Conservation (phyloP, 2,888 invertebrate genomes). For the Pyrochroa serraticornis region DNA sequence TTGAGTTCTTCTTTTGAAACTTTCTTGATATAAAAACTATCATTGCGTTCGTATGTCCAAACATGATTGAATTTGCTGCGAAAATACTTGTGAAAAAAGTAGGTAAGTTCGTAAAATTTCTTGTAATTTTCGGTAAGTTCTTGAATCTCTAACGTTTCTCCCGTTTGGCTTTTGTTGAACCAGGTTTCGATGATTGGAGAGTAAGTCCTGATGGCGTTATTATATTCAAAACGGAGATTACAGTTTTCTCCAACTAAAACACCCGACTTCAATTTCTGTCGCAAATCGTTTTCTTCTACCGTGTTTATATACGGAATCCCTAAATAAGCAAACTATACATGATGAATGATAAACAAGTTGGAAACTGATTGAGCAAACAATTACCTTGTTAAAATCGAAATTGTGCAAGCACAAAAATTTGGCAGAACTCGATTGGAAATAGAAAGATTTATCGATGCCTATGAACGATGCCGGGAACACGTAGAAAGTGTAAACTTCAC, state of each 20-base stretch:
- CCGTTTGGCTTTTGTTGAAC: slow-evolving; percentile 45
- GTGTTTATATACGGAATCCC: slow-evolving; percentile 73
- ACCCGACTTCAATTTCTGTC: slow-evolving; percentile 36
- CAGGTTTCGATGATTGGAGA: slow-evolving; percentile 51
- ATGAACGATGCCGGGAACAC: slow-evolving; percentile 70
- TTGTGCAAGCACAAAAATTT: slow-evolving; percentile 68
- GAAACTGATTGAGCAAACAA: neutral
- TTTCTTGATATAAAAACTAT: slow-evolving; percentile 54
- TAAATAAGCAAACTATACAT: slow-evolving; percentile 68
- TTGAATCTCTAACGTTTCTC: slow-evolving; percentile 44
- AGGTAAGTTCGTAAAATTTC: slow-evolving; percentile 61
- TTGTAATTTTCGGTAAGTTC: slow-evolving; percentile 44
- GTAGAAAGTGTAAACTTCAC: slow-evolving; percentile 71
- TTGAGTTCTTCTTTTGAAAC: slow-evolving; percentile 48
- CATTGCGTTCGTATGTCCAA: slow-evolving; percentile 48
- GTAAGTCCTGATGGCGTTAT: slow-evolving; percentile 49
- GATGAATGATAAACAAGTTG: no score
- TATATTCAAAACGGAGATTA: slow-evolving; percentile 30
- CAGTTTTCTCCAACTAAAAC: slow-evolving; percentile 56
- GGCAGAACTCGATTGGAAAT: slow-evolving; percentile 68
- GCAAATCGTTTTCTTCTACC: slow-evolving; percentile 58
- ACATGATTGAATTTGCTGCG: slow-evolving; percentile 59
- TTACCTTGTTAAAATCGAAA: slow-evolving; percentile 80
- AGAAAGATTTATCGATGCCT: slow-evolving; percentile 65
- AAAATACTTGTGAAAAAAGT: slow-evolving; percentile 66